Base-by-base conservation (phyloP, 2,797 vertebrate species). In the Myotis myotis region DNA sequence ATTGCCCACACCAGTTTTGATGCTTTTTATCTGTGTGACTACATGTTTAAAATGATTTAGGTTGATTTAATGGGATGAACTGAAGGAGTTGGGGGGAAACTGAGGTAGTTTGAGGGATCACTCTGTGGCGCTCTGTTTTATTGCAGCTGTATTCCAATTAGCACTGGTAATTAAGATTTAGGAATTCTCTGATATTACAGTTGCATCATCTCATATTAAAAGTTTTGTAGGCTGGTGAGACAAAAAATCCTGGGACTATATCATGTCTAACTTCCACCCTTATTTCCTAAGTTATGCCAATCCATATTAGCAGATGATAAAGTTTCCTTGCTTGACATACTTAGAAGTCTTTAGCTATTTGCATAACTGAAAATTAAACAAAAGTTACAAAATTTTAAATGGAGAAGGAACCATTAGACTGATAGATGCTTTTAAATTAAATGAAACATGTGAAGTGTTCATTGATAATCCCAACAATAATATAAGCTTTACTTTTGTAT, bases 371-470 rank as follows among this genome's bases (percentile, higher is more conserved):
- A 91, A 62, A 92, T 90, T 92, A 89, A 93, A 96, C 13, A 33
- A 75, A 91, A 76, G 25, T 94, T 15, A 74, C 44, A 90, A 23
- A 57, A 68, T 68, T 83, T 60, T 78, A 82, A 82, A 33, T 60
- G 19, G 13, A 38, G 22, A 8, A 89, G 60, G 60, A 66, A 70
- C 33, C 36, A 49, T 55, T 84, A 49, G 19, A 28, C 85, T 74
- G 64, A 78, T 17, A 82, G 66, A 51, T 91, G 41, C 3, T 93
- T 94, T 93, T 91, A 89, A 95, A 49, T 93, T 71, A 92, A 95
- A 87, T 12, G 53, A 91, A 96, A 79, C 36, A 76, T 72, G 81
- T 75, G 7, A 84, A 93, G 7, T 80, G 3, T 71, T 87, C 66
- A 38, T 22, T 84, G 60, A 60, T 75, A 90, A 78, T 55, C 20